Base-by-base conservation (phyloP, 2,113 vertebrate genomes). In the Grantiella picta region DNA sequence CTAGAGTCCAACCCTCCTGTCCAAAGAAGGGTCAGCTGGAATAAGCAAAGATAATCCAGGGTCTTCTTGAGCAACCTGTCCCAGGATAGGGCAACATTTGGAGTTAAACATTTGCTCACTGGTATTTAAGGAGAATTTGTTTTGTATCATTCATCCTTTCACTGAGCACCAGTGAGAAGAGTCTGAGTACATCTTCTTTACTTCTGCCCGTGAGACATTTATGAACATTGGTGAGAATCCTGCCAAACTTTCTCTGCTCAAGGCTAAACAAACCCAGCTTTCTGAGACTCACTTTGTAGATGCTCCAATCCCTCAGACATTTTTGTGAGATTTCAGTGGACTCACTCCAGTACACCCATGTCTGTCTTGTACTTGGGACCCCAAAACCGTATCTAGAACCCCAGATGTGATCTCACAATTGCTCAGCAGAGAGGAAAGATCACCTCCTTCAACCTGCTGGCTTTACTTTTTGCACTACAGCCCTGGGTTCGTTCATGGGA, bases 271-370 rank as follows among this genome's bases (percentile, higher is more conserved):
- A 31, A n/a, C 20, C 15, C 0, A 3, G 22, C 45, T 83, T 91
- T 83, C 68, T 69, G 7, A 69, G 45, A 21, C 22, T 91, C 40
- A 47, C 23, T 78, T 57, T 77, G 28, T 66, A 50, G 42, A 31
- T 61, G 19, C 11, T 65, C 9, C 6, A 42, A 9, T 59, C 7
- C 10, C 8, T 72, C 69, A n/a, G 65, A 45, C 6, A 17, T 33
- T 22, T 80, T 68, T 68, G 12, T 92, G 52, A 79, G 15, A 17
- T 71, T 68, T 76, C 22, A 75, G 38, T 71, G 10, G 10, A 38
- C 65, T 92, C 0, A 0, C 11, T 59, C 4, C 36, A 52, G 8
- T 64, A 52, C 6, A 29, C 15, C 8, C 2, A 7, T 64, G 11
- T 63, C 53, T 89, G 12, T 86, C 66, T 54, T 38, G 19, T 19